Base-by-base conservation (phyloP, 2,113 vertebrate species). In the Cyanoderma ruficeps region DNA sequence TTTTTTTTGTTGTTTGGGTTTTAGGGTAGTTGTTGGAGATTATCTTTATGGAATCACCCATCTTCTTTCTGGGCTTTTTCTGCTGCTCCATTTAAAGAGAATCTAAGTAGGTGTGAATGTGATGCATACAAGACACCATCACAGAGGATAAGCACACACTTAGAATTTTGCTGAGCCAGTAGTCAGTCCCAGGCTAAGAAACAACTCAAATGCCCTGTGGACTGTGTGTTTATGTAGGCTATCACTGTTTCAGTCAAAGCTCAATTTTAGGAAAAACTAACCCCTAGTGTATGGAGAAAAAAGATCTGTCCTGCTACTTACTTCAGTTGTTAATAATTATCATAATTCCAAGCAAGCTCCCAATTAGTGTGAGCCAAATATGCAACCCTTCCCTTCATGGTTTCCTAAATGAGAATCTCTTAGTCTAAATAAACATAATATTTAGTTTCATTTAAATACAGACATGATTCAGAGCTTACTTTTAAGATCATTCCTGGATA, bases 371-470 rank as follows among this genome's bases (percentile, higher is more conserved):
- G 81, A 96, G 42, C 57, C 81, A 96, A 93, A 72, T 42, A 80
- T 25, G 91, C 59, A 78, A 18, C 7, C 13, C 47, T 55, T 71
- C 56, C 59, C 31, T 79, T 91, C 67, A 60, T 15, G 42, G 46
- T 39, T 79, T 92, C n/a, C 79, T 92, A 95, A 94, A 96, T 91
- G 92, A 93, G 65, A 83, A 59, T 50, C 60, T 75, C n/a, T 82
- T 70, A 95, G 65, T 86, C 78, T 83, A 94, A 97, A 94, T 84
- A 93, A 94, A 46, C 67, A 79, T 57, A 90, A 71, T 81, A 87
- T 80, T 93, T 96, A 42, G 46, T 71, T 93, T 87, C 37, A 61
- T 93, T 91, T 87, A 41, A 90, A 88, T 72, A 79, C 24, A 92
- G 85, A 97, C 33, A 11, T 77, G 42, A 95, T 57, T 85, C 44